These are phyloP conservation scores for Trichoplusia ni DNA, from an alignment of 1,140 invertebrate genomes.

Conservation along the genomic window DNA sequence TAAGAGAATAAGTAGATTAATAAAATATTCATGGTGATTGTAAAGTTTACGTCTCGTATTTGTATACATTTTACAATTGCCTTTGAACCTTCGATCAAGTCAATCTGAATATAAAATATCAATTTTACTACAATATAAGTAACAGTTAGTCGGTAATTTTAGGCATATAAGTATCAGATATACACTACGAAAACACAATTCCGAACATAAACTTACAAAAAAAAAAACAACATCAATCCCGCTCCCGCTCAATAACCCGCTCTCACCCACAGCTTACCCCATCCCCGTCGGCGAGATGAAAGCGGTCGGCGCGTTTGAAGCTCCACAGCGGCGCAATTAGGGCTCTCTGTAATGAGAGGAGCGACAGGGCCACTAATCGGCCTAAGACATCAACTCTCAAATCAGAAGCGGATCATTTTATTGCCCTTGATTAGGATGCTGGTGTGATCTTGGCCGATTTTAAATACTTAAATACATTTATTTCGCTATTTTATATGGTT, in stretches of 20 bases:
- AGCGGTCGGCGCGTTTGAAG: conserved; percentile 71
- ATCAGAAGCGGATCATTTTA: conserved; percentile 27
- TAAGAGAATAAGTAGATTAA: too few relatives aligned
- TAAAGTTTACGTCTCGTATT: too few relatives aligned
- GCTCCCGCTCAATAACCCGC: conserved; percentile 20
- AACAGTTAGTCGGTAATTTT: too few relatives aligned
- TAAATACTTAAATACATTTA: neutral
- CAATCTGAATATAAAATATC: too few relatives aligned
- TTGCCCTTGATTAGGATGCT: conserved; percentile 15
- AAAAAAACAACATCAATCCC: too few relatives aligned
- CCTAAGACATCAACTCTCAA: conserved; percentile 18
- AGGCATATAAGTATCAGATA: too few relatives aligned
- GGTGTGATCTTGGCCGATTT: neutral
- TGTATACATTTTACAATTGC: too few relatives aligned
- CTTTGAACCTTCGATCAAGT: too few relatives aligned
- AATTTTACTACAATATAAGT: too few relatives aligned
- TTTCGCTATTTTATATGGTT: neutral
- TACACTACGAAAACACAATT: too few relatives aligned
- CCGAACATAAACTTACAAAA: too few relatives aligned
- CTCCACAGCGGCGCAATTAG: conserved; percentile 68
- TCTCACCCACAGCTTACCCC: conserved; percentile 10
- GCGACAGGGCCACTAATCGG: conserved; percentile 75
- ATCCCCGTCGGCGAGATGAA: conserved; percentile 66
- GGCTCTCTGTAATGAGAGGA: conserved; percentile 68
- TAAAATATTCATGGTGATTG: too few relatives aligned